phyloP scores from a whole-genome alignment of 2,797 vertebrate genomes.

The Danio choprae region DNA sequence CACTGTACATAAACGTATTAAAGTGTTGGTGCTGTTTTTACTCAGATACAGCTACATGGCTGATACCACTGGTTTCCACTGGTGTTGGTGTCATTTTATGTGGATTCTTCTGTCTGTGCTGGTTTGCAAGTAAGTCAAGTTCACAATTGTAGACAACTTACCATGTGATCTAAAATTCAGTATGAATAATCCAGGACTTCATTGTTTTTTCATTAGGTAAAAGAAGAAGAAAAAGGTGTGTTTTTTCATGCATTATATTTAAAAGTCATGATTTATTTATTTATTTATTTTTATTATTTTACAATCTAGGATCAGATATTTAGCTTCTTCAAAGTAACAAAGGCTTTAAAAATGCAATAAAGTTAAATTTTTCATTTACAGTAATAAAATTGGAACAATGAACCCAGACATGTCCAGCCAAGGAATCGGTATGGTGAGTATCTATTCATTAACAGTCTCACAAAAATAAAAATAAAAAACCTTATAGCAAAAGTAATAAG shows the following conservation, averaged over 20 bases:
- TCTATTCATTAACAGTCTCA: background rate
- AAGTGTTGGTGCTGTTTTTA: slow-evolving; percentile 1
- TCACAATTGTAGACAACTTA: background rate
- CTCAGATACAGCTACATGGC: background rate
- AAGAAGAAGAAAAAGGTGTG: background rate
- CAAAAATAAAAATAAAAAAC: background rate
- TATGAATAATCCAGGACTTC: no score
- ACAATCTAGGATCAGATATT: no score
- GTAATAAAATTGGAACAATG: background rate
- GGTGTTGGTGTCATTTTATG: background rate
- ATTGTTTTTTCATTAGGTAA: slow-evolving; percentile 9
- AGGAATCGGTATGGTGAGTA: background rate
- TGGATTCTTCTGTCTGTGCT: background rate
- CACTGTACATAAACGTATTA: background rate
- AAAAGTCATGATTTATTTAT: background rate
- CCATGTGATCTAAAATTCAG: no score
- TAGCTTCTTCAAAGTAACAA: no score
- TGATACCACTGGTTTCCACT: background rate
- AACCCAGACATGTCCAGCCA: background rate
- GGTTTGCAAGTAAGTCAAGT: background rate
- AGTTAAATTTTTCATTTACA: background rate
- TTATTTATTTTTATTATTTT: background rate
- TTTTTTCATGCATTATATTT: background rate
- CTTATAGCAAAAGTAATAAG: background rate
- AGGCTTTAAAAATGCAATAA: background rate